Evolutionary conservation across 1,140 invertebrate species (phyloP).

Genomic region (Sarcophaga bullata): DNA sequence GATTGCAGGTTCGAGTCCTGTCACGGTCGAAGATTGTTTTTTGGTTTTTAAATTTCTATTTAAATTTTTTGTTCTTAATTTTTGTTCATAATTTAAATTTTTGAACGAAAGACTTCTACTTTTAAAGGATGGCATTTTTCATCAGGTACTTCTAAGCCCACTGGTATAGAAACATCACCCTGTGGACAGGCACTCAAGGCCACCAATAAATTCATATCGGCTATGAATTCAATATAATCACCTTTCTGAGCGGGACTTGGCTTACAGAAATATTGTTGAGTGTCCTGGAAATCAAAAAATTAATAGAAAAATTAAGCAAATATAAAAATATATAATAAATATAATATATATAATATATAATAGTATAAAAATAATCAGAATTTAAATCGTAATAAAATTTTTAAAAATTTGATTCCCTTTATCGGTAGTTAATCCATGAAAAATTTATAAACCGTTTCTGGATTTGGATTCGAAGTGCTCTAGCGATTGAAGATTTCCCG

Average conservation of each 20-base stretch:
- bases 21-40: slow-evolving; percentile 73
- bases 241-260: slow-evolving; percentile 66
- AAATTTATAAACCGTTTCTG: no score
- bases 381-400: no score
- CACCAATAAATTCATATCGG: slow-evolving; percentile 68
- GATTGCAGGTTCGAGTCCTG: slow-evolving; percentile 91
- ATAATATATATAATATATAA: no score
- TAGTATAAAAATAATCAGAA: no score
- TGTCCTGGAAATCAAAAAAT: slow-evolving; percentile 53
- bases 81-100: slow-evolving; percentile 31
- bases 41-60: slow-evolving; percentile 10
- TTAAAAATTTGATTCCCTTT: no score
- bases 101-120: slow-evolving; percentile 65
- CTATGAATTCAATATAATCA: slow-evolving; percentile 68
- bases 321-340: no score
- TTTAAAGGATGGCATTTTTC: slow-evolving; percentile 65
- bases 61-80: not conserved
- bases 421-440: no score
- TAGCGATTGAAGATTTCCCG: no score
- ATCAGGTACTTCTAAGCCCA: slow-evolving; percentile 65
- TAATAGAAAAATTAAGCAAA: no score
- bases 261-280: slow-evolving; percentile 68
- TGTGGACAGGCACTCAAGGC: slow-evolving; percentile 67
- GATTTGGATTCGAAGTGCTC: no score
- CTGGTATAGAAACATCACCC: slow-evolving; percentile 66